phyloP scores from a whole-genome alignment of 2,888 invertebrate species.

The Leptarthrus brevirostris region DNA sequence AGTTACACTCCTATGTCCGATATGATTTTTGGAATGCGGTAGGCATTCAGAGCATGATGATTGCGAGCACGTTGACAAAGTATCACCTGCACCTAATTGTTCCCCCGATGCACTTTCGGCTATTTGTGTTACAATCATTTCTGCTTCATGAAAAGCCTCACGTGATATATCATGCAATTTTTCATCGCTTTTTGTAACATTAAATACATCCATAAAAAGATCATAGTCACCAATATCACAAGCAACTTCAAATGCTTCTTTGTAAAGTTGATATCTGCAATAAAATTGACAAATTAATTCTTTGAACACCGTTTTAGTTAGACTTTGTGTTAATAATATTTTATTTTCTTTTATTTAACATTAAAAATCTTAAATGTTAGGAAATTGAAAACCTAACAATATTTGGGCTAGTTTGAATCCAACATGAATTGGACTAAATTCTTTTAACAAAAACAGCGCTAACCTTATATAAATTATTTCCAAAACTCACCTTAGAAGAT shows the following conservation, averaged over 20 bases:
- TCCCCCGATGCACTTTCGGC: slow-evolving; percentile 63
- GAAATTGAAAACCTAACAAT: no score
- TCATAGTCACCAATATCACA: slow-evolving; percentile 89
- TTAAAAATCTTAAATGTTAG: no score
- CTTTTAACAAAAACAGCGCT: no score
- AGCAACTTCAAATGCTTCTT: slow-evolving; percentile 86
- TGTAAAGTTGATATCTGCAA: slow-evolving; percentile 70
- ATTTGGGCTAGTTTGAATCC: no score
- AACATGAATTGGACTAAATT: no score
- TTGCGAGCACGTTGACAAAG: slow-evolving; percentile 78
- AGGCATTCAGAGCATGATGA: slow-evolving; percentile 77
- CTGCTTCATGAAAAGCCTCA: slow-evolving; percentile 78
- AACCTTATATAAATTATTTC: no score
- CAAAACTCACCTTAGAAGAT: slow-evolving; percentile 75
- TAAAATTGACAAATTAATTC: no score
- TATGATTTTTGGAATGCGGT: slow-evolving; percentile 12
- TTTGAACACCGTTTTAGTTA: no score
- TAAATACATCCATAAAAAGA: slow-evolving; percentile 85
- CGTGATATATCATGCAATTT: slow-evolving; percentile 72
- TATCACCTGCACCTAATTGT: slow-evolving; percentile 60
- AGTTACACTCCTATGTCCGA: slow-evolving; percentile 11
- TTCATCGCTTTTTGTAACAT: slow-evolving; percentile 75
- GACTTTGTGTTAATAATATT: no score
- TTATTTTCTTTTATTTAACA: neutral
- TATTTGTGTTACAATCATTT: slow-evolving; percentile 63